These are phyloP conservation scores for Aleiodes leptofemur DNA, from an alignment of 2,888 invertebrate species.

Conservation along the genomic window DNA sequence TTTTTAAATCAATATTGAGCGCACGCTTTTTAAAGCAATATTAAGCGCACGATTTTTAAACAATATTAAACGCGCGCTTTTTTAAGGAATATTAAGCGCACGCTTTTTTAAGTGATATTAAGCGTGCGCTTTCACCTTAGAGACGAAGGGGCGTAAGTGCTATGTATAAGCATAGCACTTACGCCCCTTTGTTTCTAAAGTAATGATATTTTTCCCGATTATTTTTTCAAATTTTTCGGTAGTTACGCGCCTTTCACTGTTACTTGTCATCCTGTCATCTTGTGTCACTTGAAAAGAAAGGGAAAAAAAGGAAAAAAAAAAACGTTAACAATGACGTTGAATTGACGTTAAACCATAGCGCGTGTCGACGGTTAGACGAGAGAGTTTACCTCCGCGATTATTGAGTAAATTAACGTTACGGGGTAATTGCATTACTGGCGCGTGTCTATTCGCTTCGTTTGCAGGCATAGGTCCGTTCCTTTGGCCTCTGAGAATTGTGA, in stretches of 20 bases:
- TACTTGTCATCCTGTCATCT: neutral
- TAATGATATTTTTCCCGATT: neutral
- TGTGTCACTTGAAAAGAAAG: no score
- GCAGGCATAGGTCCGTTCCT: slow-evolving; percentile 30
- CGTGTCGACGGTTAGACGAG: slow-evolving; percentile 70
- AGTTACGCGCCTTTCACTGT: neutral
- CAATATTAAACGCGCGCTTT: no score
- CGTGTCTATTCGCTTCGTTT: slow-evolving; percentile 65
- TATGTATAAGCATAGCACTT: no score
- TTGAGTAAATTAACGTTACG: slow-evolving; percentile 72
- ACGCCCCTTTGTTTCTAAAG: no score
- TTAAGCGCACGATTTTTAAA: no score
- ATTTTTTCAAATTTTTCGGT: neutral
- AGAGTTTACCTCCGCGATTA: slow-evolving; percentile 68
- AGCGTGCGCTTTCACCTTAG: no score
- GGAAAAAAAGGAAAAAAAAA: neutral
- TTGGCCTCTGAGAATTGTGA: neutral
- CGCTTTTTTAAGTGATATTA: no score
- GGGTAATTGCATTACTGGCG: slow-evolving; percentile 72
- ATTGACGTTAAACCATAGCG: slow-evolving; percentile 52
- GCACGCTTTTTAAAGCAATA: no score
- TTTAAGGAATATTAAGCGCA: no score
- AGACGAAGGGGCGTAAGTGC: no score
- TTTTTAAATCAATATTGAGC: no score
- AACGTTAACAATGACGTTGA: slow-evolving; percentile 20